Evolutionary conservation across 1,140 invertebrate species (phyloP), one percentile per base, ranked within the genome.

Genomic region (Bombus haemorrhoidalis): DNA sequence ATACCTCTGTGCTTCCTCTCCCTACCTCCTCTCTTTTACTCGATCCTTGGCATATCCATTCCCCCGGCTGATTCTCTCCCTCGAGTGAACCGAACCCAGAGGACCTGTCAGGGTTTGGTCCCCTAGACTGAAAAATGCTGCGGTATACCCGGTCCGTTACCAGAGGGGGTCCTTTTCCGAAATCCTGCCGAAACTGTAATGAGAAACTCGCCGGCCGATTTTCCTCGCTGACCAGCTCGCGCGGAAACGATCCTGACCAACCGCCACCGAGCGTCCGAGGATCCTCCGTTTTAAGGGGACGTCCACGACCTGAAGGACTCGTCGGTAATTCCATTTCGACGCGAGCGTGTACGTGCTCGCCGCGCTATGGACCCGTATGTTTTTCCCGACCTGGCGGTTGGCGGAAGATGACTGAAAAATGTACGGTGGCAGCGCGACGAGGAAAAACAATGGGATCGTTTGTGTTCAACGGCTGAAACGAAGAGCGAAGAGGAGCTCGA

Each of bases 51-150:
- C 57, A 68, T 73, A 89, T 83, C 87, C 83, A 85, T 86, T 78
- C 84, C 88, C 71, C 74, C 47, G 87, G 59, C 71, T 71, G 80
- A 85, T 90, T 86, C 80, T 92, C 88, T 87, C 88, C 79, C 82
- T 83, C 86, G 86, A 82, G 77, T 77, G 75, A 91, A 81, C 87
- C 85, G 75, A 91, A 82, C 87, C 84, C 88, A 77, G 87, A 87
- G 91, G 90, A 91, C 90, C 90, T 87, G 86, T 76, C 87, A 85
- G 88, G 83, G 87, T 77, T 91, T 87, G 87, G 91, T 90, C 89
- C 91, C 87, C 89, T 89, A 93, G 92, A 93, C 92, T 92, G 88
- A 93, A 94, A 94, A 94, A 93, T 93, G 91, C 90, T 93, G 93
- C 86, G 93, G 93, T 92, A 74, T 83, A 93, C 93, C 57, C 91